These are phyloP conservation scores for Myripristis murdjan DNA, from an alignment of 2,797 vertebrate species.

Conservation along the genomic window DNA sequence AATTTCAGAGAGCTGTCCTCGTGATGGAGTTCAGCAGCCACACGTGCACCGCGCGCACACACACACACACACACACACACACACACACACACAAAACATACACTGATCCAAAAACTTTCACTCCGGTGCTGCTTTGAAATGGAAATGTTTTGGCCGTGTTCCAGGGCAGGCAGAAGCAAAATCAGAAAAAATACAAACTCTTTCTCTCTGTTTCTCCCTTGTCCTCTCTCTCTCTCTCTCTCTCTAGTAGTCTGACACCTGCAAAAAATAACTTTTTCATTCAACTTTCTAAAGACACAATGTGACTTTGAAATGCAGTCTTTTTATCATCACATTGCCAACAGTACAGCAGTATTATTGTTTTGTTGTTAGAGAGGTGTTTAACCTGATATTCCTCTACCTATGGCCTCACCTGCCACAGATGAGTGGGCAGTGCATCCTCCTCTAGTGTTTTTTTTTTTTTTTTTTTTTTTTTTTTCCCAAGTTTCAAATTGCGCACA, in stretches of 20 bases:
- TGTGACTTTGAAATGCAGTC: neutral
- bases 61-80: neutral
- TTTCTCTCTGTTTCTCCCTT: constrained; percentile 4
- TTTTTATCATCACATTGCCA: no score
- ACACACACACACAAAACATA: neutral
- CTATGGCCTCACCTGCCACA: neutral
- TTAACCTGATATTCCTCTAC: constrained; percentile 5
- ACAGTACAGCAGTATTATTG: no score
- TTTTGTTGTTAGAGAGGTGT: neutral
- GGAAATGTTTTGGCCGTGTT: constrained; percentile 60
- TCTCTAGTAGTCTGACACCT: constrained; percentile 14
- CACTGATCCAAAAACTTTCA: constrained; percentile 12
- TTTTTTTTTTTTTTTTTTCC: no score
- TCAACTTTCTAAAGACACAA: neutral
- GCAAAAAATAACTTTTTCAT: constrained; percentile 21
- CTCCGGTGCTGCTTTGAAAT: constrained; percentile 66
- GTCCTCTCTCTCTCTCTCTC: no score
- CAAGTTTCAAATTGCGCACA: no score
- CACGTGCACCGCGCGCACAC: constrained; percentile 5
- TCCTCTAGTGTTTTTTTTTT: neutral
- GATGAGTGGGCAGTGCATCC: constrained; percentile 1
- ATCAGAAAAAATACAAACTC: constrained; percentile 22
- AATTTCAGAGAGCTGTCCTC: constrained; percentile 46
- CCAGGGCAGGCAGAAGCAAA: constrained; percentile 45
- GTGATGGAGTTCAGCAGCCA: constrained; percentile 45